phyloP scores from a whole-genome alignment of 2,888 invertebrate species.

The Perizoma flavofasciatum region DNA sequence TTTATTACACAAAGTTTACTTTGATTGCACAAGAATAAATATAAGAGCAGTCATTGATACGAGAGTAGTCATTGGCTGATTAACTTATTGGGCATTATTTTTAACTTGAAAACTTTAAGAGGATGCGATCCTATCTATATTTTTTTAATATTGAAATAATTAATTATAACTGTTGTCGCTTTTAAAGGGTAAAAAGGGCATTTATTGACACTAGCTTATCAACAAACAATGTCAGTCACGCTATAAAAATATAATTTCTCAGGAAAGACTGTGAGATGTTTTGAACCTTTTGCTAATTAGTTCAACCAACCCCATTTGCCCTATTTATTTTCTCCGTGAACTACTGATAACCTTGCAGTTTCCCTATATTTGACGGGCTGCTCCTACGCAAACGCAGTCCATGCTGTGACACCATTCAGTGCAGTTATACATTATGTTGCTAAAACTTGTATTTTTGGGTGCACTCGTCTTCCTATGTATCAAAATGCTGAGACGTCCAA shows the following conservation, averaged over 20 bases:
- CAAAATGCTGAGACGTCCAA: constrained; percentile 60
- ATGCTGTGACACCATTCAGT: constrained; percentile 17
- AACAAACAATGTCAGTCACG: constrained; percentile 1
- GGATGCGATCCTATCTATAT: too few relatives aligned
- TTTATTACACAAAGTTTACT: too few relatives aligned
- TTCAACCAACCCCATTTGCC: constrained; percentile 8
- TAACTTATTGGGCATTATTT: too few relatives aligned
- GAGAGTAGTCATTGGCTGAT: too few relatives aligned
- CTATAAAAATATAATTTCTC: constrained; percentile 10
- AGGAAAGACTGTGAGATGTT: constrained; percentile 14
- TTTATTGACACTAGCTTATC: neutral
- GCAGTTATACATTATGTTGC: constrained; percentile 56
- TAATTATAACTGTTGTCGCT: too few relatives aligned
- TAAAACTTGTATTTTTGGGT: constrained; percentile 71
- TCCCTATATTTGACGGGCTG: constrained; percentile 27
- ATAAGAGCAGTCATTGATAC: too few relatives aligned
- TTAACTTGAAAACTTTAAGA: too few relatives aligned
- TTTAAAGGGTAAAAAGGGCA: neutral
- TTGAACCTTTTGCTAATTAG: constrained; percentile 18
- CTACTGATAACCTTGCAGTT: constrained; percentile 37
- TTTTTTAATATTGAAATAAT: too few relatives aligned
- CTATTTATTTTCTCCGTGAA: constrained; percentile 23
- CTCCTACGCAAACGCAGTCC: constrained; percentile 12
- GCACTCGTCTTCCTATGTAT: constrained; percentile 67
- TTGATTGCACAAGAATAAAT: too few relatives aligned